Percentiles rank a stretch among this genome's conserved stretches.
Conservation (phyloP, 1,140 invertebrate species). For the Diprion similis region DNA sequence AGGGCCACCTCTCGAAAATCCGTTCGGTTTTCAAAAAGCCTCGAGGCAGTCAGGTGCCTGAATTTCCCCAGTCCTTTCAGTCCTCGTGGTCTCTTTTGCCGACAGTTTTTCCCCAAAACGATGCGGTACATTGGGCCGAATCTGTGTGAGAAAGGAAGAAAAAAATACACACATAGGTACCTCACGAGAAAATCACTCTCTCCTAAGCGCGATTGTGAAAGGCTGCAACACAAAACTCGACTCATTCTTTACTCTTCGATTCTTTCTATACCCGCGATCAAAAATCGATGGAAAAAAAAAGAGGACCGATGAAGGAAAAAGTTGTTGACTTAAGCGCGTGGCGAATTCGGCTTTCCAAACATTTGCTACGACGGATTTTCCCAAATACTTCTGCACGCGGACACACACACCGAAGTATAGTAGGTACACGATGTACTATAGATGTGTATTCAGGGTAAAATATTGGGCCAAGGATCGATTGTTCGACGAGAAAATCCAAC, state of each 20-base stretch:
- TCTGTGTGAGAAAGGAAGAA: background rate
- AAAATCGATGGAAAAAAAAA: background rate
- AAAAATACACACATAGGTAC: background rate
- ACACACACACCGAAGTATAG: too few species aligned
- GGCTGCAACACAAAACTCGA: conserved; percentile 24
- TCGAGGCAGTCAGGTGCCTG: conserved; percentile 51
- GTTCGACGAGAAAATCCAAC: background rate
- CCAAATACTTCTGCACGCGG: background rate
- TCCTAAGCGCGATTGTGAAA: conserved; percentile 24
- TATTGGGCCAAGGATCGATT: background rate
- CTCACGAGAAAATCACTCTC: background rate
- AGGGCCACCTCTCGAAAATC: conserved; percentile 30
- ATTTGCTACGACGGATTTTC: conserved; percentile 23
- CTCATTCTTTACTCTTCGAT: conserved; percentile 25
- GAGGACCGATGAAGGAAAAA: conserved; percentile 21
- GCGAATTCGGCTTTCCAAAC: conserved; percentile 53
- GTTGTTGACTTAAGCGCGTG: conserved; percentile 60
- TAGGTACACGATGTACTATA: too few species aligned
- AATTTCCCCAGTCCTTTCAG: conserved; percentile 8
- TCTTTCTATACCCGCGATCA: conserved; percentile 17
- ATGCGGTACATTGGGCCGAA: background rate
- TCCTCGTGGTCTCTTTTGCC: background rate
- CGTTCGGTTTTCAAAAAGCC: conserved; percentile 26
- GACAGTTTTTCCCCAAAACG: background rate
- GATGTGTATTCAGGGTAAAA: background rate